phyloP scores from a whole-genome alignment of 2,113 vertebrate genomes.

The Aphyosemion australe region DNA sequence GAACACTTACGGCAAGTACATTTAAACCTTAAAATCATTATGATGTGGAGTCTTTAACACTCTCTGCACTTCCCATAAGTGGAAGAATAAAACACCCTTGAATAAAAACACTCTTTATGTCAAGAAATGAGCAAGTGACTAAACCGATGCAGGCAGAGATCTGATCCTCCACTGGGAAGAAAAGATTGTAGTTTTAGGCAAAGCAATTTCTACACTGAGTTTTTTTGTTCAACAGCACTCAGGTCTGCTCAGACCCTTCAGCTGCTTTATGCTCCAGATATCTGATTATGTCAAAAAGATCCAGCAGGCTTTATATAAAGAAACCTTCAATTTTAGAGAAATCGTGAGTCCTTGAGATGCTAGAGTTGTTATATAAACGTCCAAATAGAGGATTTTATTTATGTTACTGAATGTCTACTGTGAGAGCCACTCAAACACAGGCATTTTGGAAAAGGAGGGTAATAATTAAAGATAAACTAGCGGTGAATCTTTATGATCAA shows the following conservation, averaged over 20 bases:
- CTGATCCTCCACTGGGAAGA: background rate
- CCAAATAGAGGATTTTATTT: background rate
- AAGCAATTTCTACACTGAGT: background rate
- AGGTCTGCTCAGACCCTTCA: background rate
- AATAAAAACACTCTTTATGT: no score
- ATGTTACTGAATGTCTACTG: background rate
- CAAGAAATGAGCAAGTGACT: no score
- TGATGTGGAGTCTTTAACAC: no score
- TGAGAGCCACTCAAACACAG: background rate
- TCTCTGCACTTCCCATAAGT: no score
- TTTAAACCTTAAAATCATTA: no score
- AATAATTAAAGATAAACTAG: no score
- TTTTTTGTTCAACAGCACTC: background rate
- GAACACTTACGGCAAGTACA: no score
- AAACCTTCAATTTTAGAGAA: background rate
- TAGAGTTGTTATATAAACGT: background rate
- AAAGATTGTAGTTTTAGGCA: background rate
- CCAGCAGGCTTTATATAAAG: background rate
- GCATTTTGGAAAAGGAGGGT: no score
- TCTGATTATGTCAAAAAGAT: background rate
- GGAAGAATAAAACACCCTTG: no score
- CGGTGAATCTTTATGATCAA: no score
- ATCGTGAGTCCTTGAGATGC: background rate
- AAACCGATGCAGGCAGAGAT: no score
- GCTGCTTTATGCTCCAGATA: background rate